Percentiles rank a stretch among this genome's conserved stretches.
Evolutionary conservation across 2,797 vertebrate genomes (phyloP).

Genomic region (Eospalax fontanierii): DNA sequence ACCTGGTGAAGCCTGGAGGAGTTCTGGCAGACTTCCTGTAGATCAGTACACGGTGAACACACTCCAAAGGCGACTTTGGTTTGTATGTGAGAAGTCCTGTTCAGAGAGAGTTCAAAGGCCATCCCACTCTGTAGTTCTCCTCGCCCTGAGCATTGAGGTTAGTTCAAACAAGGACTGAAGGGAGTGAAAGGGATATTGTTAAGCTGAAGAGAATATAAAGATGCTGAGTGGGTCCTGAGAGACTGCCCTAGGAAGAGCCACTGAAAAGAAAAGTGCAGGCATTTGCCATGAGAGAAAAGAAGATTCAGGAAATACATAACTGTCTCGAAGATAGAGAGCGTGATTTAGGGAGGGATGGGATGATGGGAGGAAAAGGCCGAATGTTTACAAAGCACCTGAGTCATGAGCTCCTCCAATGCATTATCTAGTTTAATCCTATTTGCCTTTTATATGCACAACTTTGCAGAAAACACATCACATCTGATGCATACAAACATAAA

Average conservation of each 20-base stretch:
- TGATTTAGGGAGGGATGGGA: not conserved
- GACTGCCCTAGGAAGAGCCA: not conserved
- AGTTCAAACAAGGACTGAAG: not conserved
- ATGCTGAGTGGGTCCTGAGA: not conserved
- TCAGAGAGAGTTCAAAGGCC: not conserved
- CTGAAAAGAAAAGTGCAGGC: not conserved
- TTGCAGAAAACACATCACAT: not conserved
- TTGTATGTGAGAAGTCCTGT: not conserved
- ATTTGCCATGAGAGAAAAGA: slow-evolving; percentile 11
- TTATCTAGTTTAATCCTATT: not conserved
- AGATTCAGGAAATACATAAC: not conserved
- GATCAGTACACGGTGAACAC: not conserved
- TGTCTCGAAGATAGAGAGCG: not conserved
- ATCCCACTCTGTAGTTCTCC: not conserved
- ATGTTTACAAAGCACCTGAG: not conserved
- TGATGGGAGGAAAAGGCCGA: not conserved
- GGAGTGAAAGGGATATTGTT: not conserved
- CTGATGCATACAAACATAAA: not conserved
- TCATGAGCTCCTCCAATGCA: not conserved
- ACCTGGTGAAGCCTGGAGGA: not conserved
- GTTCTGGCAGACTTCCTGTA: not conserved
- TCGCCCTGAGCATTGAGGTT: not conserved
- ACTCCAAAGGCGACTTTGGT: not conserved
- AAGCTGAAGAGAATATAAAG: not conserved
- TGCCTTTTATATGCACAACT: not conserved